Base-by-base conservation (phyloP, 2,888 invertebrate genomes). In the Plebejus anna region DNA sequence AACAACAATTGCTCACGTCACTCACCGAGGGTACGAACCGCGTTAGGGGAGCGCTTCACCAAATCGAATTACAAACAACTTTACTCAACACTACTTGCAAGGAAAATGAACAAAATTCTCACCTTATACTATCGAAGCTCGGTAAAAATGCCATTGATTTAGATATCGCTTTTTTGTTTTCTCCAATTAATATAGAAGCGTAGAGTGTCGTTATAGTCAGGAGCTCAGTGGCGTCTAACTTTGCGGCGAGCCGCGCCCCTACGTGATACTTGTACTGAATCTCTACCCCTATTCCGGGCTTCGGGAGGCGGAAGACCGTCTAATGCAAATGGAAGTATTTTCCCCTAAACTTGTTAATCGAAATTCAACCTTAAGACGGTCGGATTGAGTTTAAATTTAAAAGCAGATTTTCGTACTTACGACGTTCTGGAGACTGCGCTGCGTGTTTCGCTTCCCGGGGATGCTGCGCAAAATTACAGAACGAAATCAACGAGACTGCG, bases 381-480 rank as follows among this genome's bases (percentile, higher is more conserved):
- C 0, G 13, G 0, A 6, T 76, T 88, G 77, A 78, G 85, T 82
- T 78, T 79, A 83, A 82, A 82, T 84, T 85, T 1, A 77, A 75
- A 75, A 76, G 76, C 2, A 42, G 1, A 13, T 73, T 76, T 2
- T 32, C 79, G 80, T 81, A 82, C 77, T 83, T 91, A 85, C 78
- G 88, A 82, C 87, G 79, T 88, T 90, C 82, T 83, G 86, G 88
- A 88, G 93, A 93, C 94, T 94, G 89, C 91, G 86, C 84, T 89
- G 89, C 90, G 90, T 88, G 89, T 88, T 91, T 90, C 87, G 88
- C 89, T 88, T 90, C 92, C 93, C 93, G 91, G 94, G 94, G 94
- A 94, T 94, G 94, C 94, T 94, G 94, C 94, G 94, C 94, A 93
- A 92, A 92, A 93, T 93, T 92, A 93, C 91, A 94, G 89, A 91